Evolutionary conservation across 2,888 invertebrate species (phyloP).

Genomic region (Pseudococcus longispinus): DNA sequence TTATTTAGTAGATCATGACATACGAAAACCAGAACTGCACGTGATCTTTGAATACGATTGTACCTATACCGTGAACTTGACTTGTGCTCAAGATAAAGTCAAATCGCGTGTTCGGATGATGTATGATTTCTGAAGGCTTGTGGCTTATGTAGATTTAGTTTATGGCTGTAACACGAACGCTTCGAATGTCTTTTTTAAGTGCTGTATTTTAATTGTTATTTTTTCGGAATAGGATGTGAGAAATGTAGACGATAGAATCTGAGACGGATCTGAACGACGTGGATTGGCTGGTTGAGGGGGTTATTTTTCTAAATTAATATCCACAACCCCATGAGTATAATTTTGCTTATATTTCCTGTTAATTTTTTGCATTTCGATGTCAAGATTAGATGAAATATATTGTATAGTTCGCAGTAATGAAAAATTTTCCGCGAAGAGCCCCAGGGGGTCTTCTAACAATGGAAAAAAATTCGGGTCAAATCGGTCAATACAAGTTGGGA

Average conservation of each 20-base stretch:
- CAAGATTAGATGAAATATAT: no score
- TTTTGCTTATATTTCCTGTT: no score
- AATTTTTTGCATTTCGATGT: no score
- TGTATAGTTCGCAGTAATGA: not conserved
- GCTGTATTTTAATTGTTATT: not conserved
- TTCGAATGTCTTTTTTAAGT: not conserved
- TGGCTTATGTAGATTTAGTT: not conserved
- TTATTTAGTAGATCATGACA: slow-evolving; percentile 54
- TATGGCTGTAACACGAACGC: not conserved
- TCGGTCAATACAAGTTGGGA: not conserved
- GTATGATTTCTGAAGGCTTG: not conserved
- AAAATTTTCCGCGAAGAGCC: not conserved
- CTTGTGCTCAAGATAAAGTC: not conserved
- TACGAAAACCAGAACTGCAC: slow-evolving; percentile 48
- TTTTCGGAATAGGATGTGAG: not conserved
- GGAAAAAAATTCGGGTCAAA: not conserved
- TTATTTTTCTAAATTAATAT: no score
- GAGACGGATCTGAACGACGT: not conserved
- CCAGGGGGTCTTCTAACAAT: not conserved
- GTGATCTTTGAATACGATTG: slow-evolving; percentile 30
- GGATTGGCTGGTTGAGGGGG: not conserved
- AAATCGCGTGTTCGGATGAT: not conserved
- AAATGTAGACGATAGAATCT: not conserved
- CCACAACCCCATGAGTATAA: no score
- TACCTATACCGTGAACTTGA: not conserved